A percentile compares a stretch with the other conserved stretches of the same genome.
Evolutionary conservation across 2,888 invertebrate species (phyloP).

Genomic region (Pristionchus mayeri): DNA sequence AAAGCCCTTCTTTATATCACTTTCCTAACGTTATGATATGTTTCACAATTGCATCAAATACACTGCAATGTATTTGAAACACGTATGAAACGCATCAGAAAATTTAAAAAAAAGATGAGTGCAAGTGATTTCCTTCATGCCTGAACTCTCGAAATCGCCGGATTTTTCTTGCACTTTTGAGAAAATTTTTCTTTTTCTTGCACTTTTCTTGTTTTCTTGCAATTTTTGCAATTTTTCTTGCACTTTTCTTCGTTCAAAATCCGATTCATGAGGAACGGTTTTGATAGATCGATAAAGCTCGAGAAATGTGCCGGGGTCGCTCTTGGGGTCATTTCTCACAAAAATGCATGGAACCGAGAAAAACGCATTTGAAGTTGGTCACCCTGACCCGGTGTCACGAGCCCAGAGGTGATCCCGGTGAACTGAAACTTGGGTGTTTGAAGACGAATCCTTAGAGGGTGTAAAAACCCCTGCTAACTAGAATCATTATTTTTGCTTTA

Average conservation of each 20-base stretch:
- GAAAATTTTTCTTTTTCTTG: too few relatives aligned
- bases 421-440: neutral
- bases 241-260: neutral
- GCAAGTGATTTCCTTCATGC: too few relatives aligned
- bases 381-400: neutral
- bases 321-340: neutral
- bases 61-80: too few relatives aligned
- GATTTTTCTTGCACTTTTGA: too few relatives aligned
- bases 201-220: too few relatives aligned
- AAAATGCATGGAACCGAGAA: neutral
- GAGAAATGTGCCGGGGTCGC: neutral
- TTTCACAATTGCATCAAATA: too few relatives aligned
- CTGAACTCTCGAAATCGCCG: too few relatives aligned
- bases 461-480: neutral
- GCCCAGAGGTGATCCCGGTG: neutral
- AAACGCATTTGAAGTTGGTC: neutral
- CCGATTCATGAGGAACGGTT: neutral
- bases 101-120: too few relatives aligned
- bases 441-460: neutral
- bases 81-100: too few relatives aligned
- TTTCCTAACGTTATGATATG: too few relatives aligned
- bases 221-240: neutral
- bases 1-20: too few relatives aligned
- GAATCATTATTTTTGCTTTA: neutral
- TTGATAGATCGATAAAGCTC: conserved; percentile 12